Evolutionary conservation across 2,888 invertebrate genomes (phyloP).

Genomic region (Gastracanthus pulcherrimus): DNA sequence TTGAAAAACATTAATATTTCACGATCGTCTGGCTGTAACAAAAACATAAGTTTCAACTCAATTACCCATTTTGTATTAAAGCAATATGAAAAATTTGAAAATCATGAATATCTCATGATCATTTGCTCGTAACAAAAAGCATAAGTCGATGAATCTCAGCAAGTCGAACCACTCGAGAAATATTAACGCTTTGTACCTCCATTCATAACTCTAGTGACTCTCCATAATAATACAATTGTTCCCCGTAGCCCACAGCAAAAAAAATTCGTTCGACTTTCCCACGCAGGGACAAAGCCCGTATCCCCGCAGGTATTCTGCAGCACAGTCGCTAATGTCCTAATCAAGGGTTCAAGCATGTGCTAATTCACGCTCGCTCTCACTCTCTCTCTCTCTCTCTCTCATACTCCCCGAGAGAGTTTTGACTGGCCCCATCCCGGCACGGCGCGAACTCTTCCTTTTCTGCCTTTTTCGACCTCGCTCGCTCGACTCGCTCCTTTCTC

Average conservation of each 20-base stretch:
- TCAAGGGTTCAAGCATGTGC: slow-evolving; percentile 45
- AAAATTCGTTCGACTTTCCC: slow-evolving; percentile 31
- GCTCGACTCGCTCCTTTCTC: slow-evolving; percentile 11
- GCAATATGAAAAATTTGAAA: too few relatives aligned
- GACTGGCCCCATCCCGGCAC: background rate
- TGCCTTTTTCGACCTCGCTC: too few relatives aligned
- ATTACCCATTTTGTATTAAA: too few relatives aligned
- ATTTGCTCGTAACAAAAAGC: too few relatives aligned
- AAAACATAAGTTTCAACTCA: too few relatives aligned
- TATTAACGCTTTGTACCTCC: too few relatives aligned
- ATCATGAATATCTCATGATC: too few relatives aligned
- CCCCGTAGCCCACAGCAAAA: background rate
- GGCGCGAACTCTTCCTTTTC: background rate
- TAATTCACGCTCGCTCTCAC: slow-evolving; percentile 30
- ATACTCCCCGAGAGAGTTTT: background rate
- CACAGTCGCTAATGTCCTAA: slow-evolving; percentile 44
- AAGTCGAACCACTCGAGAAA: too few relatives aligned
- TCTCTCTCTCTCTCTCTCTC: background rate
- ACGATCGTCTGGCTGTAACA: too few relatives aligned
- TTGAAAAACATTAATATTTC: too few relatives aligned
- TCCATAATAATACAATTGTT: background rate
- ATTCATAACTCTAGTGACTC: background rate
- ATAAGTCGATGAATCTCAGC: too few relatives aligned
- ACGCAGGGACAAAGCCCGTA: slow-evolving; percentile 5
- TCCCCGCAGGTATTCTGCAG: background rate